Evolutionary conservation across 2,113 vertebrate genomes (phyloP).

Genomic region (Mystacornis crossleyi): DNA sequence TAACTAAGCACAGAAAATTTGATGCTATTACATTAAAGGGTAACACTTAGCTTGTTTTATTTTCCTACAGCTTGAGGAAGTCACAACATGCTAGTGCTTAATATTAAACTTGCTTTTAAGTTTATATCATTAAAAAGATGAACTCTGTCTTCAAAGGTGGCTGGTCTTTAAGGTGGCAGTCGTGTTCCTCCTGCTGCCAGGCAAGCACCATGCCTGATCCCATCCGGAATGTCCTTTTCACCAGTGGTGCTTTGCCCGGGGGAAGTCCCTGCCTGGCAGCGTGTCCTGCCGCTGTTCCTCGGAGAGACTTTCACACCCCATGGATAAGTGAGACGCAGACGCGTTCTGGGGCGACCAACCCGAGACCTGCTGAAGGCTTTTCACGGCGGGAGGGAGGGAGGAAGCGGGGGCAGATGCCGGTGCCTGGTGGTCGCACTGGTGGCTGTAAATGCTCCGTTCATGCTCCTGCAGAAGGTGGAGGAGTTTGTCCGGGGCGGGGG

Average conservation of each 20-base stretch:
- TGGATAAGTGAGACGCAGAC: neutral
- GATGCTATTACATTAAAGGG: neutral
- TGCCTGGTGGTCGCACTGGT: fast-evolving
- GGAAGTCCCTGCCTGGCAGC: neutral
- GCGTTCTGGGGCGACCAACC: neutral
- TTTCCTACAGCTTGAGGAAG: neutral
- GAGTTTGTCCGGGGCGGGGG: neutral
- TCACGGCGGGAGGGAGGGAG: neutral
- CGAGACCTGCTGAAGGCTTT: neutral
- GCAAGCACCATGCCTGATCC: fast-evolving
- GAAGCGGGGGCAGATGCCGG: fast-evolving
- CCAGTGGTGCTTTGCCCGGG: neutral
- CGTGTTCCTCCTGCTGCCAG: neutral
- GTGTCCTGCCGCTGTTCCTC: neutral
- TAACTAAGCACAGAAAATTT: neutral
- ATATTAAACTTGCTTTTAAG: neutral
- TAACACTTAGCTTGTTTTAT: neutral
- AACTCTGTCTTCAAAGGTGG: neutral
- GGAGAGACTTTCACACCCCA: neutral
- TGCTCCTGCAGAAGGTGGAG: neutral
- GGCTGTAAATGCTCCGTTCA: neutral
- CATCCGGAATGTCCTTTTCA: neutral
- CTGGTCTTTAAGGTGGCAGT: neutral
- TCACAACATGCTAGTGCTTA: fast-evolving
- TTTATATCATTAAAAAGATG: neutral